phyloP scores from a whole-genome alignment of 2,113 vertebrate species.

The Campylorhamphus procurvoides region DNA sequence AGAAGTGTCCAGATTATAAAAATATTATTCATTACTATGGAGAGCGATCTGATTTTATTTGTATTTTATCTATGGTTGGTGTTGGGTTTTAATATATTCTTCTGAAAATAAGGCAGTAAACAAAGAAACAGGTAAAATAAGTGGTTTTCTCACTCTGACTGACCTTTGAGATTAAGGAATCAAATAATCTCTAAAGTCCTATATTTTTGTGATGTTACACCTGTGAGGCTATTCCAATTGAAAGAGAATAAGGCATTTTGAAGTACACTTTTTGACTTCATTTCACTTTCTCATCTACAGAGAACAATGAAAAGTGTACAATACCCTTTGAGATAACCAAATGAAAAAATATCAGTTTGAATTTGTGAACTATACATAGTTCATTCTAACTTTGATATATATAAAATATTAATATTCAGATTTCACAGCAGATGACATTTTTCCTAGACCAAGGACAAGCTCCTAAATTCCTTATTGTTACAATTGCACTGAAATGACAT shows the following conservation, averaged over 20 bases:
- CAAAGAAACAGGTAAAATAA: background rate
- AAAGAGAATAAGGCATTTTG: constrained; percentile 12
- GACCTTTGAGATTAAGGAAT: constrained; percentile 18
- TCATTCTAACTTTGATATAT: background rate
- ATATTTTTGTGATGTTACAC: background rate
- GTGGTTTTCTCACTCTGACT: background rate
- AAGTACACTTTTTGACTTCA: background rate
- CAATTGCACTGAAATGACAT: background rate
- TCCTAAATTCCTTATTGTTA: background rate
- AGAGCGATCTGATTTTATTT: background rate
- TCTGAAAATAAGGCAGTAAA: background rate
- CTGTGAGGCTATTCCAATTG: background rate
- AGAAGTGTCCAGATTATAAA: background rate
- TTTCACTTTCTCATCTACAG: background rate
- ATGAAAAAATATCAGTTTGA: background rate
- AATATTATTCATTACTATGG: background rate
- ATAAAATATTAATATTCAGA: background rate
- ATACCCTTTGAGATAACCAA: background rate
- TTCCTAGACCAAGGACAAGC: background rate
- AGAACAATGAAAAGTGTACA: background rate
- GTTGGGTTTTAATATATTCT: background rate
- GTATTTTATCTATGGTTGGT: background rate
- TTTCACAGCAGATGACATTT: background rate
- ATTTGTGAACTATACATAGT: background rate
- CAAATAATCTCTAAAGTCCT: constrained; percentile 15